These are phyloP conservation scores for Conomelus anceps DNA, from an alignment of 2,888 invertebrate genomes.

Conservation along the genomic window DNA sequence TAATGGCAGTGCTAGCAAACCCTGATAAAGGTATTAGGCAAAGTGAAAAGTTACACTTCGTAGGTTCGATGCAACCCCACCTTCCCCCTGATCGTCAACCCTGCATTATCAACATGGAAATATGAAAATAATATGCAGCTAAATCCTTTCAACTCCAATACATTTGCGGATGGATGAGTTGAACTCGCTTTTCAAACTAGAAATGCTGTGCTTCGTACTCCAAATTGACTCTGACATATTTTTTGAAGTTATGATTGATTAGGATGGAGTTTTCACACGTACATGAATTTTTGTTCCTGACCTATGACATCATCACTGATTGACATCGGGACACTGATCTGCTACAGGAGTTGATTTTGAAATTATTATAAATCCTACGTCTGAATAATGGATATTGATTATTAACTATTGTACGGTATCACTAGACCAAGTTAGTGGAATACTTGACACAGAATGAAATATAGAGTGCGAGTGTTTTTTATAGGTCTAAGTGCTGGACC, in stretches of 20 bases:
- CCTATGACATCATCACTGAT: too few relatives aligned
- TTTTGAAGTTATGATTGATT: background rate
- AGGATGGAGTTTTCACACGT: background rate
- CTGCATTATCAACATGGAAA: background rate
- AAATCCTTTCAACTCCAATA: background rate
- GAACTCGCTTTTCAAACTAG: background rate
- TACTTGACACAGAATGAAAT: too few relatives aligned
- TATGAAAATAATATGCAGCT: background rate
- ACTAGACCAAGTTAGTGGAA: too few relatives aligned
- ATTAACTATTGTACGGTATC: too few relatives aligned
- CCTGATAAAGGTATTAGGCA: background rate
- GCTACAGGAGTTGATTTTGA: too few relatives aligned
- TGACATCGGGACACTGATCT: too few relatives aligned
- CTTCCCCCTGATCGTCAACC: background rate
- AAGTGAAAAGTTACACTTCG: background rate
- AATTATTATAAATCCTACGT: too few relatives aligned
- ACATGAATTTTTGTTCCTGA: background rate
- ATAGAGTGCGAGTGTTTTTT: too few relatives aligned
- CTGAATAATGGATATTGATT: too few relatives aligned
- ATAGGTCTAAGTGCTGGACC: too few relatives aligned
- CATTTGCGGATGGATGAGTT: background rate
- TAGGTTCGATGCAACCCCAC: background rate
- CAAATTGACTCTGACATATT: background rate
- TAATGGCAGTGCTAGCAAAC: background rate
- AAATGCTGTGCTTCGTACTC: background rate